Evolutionary conservation across 2,113 vertebrate genomes (phyloP).

Genomic region (Entomyzon cyanotis): DNA sequence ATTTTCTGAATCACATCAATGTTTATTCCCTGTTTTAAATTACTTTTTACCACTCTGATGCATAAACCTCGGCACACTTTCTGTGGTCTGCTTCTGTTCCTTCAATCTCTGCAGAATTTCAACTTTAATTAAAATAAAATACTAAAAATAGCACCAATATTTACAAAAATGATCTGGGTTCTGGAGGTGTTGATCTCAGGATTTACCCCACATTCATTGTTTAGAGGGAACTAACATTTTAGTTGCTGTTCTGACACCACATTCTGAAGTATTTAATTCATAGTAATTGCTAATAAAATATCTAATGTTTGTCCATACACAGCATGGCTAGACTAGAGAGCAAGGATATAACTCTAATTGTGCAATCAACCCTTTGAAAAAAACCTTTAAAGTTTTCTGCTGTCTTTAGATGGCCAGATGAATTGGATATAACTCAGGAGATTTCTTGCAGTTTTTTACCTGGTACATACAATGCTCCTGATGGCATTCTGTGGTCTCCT

Average conservation of each 20-base stretch:
- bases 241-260: background rate
- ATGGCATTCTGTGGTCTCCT: background rate
- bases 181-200: background rate
- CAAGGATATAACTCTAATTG: background rate
- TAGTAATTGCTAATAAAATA: background rate
- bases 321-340: background rate
- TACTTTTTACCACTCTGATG: background rate
- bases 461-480: background rate
- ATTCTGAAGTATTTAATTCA: background rate
- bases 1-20: background rate
- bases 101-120: background rate
- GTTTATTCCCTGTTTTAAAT: conserved; percentile 3
- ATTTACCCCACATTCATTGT: background rate
- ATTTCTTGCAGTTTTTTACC: background rate
- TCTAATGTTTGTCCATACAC: background rate
- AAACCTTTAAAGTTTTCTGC: background rate
- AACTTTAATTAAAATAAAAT: background rate
- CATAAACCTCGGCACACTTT: background rate
- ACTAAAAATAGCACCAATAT: background rate
- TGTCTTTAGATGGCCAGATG: background rate
- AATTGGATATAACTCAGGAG: background rate
- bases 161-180: background rate
- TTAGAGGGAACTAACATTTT: background rate
- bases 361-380: background rate
- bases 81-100: background rate